A percentile compares a stretch with the other conserved stretches of the same genome.
phyloP scores from a whole-genome alignment of 2,113 vertebrate species.

The Lophius piscatorius region DNA sequence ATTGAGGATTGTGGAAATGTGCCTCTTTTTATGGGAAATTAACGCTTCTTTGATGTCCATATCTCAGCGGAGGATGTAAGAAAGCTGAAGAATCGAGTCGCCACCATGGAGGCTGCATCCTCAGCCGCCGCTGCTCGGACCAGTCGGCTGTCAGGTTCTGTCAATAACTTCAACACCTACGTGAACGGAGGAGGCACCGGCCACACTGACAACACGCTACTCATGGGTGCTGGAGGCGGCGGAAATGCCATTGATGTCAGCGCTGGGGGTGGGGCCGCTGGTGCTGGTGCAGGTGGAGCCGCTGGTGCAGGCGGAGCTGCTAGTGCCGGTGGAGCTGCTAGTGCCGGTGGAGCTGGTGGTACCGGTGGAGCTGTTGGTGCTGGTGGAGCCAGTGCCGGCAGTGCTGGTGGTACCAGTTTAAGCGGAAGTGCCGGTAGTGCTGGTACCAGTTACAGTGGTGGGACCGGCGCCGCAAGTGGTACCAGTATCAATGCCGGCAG shows the following conservation, averaged over 20 bases:
- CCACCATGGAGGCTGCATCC: conserved; percentile 76
- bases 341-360: background rate
- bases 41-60: background rate
- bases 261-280: background rate
- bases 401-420: background rate
- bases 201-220: conserved; percentile 38
- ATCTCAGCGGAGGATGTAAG: conserved; percentile 88
- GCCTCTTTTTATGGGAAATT: background rate
- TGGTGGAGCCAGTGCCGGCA: background rate
- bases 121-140: conserved; percentile 11
- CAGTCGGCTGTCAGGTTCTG: conserved; percentile 12
- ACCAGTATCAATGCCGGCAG: background rate
- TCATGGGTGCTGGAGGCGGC: conserved; percentile 4
- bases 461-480: background rate
- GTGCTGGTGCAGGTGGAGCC: too few relatives aligned
- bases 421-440: background rate
- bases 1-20: too few relatives aligned
- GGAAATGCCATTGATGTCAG: background rate
- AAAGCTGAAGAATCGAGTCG: conserved; percentile 87
- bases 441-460: background rate
- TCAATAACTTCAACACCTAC: conserved; percentile 36
- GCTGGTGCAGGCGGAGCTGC: too few relatives aligned
- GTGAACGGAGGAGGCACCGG: conserved; percentile 3
- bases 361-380: too few relatives aligned
- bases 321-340: background rate